Base-by-base conservation (phyloP, 2,113 vertebrate genomes). In the Panthera leo region DNA sequence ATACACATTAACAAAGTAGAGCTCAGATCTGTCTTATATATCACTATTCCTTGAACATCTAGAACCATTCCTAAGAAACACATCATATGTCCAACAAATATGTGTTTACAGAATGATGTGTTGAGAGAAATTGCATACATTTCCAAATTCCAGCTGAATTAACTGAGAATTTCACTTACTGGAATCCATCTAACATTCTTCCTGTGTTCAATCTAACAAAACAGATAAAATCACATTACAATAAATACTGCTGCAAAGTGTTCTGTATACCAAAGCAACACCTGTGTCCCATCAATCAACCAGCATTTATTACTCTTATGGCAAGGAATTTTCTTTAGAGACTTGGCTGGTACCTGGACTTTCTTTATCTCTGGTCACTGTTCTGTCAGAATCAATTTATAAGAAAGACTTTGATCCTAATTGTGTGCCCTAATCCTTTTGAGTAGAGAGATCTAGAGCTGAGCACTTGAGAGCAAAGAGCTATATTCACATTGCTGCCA, bases 311-410 rank as follows among this genome's bases (percentile, higher is more conserved):
- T 79, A 58, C 67, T 73, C 86, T 75, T 36, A 23, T 73, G 53
- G 91, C 93, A 91, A 90, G 78, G n/a, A 73, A 85, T 63, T 63
- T 27, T 92, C 94, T 83, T 71, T 42, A 87, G 87, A 53, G 65
- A 82, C 39, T 92, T 78, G 53, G 51, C 91, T 45, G n/a, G 76
- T 67, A 42, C 34, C 85, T 83, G 21, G 55, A 31, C 58, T 85
- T 79, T 70, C 84, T 95, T 95, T 94, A 61, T 93, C 70, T 91
- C 65, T 95, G 90, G 80, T 71, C 87, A 94, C 84, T 94, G 79
- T 90, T 92, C 70, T 97, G 29, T 94, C 85, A 5, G 39, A 97
- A 92, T 92, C 88, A 36, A 82, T 91, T 97, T 95, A 48, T 82
- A 45, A 58, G 63, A 89, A 85, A 94, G 82, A 83, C 82, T 93